Conservation (phyloP, 2,113 vertebrate species). For the Oncorhynchus keta region DNA sequence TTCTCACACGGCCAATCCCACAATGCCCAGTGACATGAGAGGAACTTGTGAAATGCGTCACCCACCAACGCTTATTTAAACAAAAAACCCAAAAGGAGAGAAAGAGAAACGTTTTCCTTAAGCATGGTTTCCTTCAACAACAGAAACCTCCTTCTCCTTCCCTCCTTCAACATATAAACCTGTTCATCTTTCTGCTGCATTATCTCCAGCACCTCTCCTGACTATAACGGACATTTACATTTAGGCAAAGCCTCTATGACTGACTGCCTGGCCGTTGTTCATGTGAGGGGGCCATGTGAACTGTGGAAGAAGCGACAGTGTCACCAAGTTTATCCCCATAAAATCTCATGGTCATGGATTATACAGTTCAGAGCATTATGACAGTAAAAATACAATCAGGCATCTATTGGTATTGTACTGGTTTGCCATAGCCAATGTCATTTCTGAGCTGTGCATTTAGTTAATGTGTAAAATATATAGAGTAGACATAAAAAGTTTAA, state of each 20-base stretch:
- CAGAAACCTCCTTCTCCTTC: background rate
- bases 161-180: background rate
- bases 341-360: background rate
- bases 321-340: background rate
- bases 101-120: constrained; percentile 15
- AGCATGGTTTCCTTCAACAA: constrained; percentile 19
- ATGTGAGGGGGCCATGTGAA: background rate
- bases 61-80: constrained; percentile 57
- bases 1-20: constrained; percentile 64
- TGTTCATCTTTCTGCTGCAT: background rate
- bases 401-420: no score
- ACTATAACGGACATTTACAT: background rate
- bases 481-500: background rate
- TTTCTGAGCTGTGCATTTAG: background rate
- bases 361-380: background rate
- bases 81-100: constrained; percentile 23
- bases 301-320: background rate
- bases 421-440: background rate
- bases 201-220: background rate
- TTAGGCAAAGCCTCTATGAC: background rate
- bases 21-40: constrained; percentile 60
- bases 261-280: background rate
- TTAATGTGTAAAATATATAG: no score
- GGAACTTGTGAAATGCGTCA: constrained; percentile 68
- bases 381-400: no score